A percentile compares a stretch with the other conserved stretches of the same genome.
phyloP scores from a whole-genome alignment of 37 sponge, comb jelly and placozoan species.

The Oscarella lobularis region DNA sequence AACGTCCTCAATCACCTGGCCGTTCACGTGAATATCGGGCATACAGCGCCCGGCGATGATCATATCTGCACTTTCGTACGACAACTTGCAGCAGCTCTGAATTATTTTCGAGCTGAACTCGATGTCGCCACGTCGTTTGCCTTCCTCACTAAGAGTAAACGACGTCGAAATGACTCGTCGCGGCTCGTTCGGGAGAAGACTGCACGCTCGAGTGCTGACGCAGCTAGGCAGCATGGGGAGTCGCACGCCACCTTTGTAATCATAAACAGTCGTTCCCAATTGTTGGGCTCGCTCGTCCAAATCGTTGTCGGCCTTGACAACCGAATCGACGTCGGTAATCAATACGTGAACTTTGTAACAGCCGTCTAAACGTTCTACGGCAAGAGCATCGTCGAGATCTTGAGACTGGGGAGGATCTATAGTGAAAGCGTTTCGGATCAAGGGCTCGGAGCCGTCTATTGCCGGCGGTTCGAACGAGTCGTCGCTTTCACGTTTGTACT shows the following conservation, averaged over 20 bases:
- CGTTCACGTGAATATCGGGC: not conserved
- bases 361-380: not conserved
- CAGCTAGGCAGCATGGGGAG: not conserved
- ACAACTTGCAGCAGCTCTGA: not conserved
- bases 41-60: not conserved
- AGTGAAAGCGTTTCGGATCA: not conserved
- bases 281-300: not conserved
- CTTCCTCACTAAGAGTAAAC: constrained; percentile 1
- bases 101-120: not conserved
- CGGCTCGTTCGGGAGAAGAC: not conserved
- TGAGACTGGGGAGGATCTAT: constrained; percentile 1
- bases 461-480: not conserved
- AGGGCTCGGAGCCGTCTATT: not conserved
- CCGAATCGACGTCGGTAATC: not conserved
- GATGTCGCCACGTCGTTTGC: not conserved
- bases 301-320: no score
- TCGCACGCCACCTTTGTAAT: not conserved
- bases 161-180: not conserved
- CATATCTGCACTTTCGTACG: not conserved
- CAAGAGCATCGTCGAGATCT: not conserved
- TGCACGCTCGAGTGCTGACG: not conserved
- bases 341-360: not conserved
- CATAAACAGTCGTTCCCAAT: not conserved
- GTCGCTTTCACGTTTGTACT: not conserved
- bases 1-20: not conserved